phyloP scores from a whole-genome alignment of 1,140 invertebrate genomes.

The Sesamia nonagrioides region DNA sequence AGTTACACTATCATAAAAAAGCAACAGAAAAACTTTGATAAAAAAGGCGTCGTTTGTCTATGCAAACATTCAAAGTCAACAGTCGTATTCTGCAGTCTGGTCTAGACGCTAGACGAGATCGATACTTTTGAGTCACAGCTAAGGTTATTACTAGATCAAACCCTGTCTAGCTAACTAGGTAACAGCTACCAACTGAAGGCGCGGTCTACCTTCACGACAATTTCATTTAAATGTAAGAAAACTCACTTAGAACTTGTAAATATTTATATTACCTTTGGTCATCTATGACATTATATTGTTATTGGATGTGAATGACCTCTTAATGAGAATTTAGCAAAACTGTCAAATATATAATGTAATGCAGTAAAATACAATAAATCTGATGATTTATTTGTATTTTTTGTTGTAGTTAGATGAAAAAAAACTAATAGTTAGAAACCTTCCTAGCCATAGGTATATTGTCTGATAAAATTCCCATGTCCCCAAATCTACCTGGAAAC shows the following conservation, averaged over 20 bases:
- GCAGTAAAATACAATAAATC: no score
- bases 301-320: no score
- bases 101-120: constrained; percentile 37
- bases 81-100: constrained; percentile 1
- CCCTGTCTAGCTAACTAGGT: no score
- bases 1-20: not conserved
- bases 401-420: not conserved
- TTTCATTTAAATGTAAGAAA: no score
- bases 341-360: no score
- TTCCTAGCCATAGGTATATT: constrained; percentile 6
- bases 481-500: constrained; percentile 21
- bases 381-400: no score
- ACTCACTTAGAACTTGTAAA: no score
- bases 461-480: constrained; percentile 28
- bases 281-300: no score
- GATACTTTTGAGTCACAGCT: constrained; percentile 25
- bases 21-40: not conserved
- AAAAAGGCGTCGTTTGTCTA: not conserved
- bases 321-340: no score
- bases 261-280: no score
- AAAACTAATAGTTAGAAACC: constrained; percentile 11
- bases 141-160: constrained; percentile 24
- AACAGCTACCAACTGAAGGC: no score
- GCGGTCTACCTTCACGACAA: no score
- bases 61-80: not conserved